phyloP scores from a whole-genome alignment of 2,113 vertebrate genomes.

The Pao palembangensis region DNA sequence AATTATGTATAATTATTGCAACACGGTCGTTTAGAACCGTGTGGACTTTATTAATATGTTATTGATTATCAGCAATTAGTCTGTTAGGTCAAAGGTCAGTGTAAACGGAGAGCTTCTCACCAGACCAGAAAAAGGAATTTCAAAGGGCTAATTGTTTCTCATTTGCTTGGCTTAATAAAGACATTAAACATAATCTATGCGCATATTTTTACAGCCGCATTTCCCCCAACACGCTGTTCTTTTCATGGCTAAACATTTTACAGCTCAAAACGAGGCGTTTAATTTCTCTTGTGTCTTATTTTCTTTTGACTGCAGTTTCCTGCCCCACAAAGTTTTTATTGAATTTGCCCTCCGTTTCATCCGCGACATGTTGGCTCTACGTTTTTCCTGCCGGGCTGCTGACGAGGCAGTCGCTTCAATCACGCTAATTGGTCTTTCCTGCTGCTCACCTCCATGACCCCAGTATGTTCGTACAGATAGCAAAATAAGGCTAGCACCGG shows the following conservation, averaged over 20 bases:
- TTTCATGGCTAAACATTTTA: slow-evolving; percentile 3
- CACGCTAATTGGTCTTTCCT: slow-evolving; percentile 78
- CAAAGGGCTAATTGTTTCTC: neutral
- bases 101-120: too few species aligned
- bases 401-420: slow-evolving; percentile 71
- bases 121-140: too few species aligned
- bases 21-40: too few species aligned
- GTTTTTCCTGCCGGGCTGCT: slow-evolving; percentile 66
- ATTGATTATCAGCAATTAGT: too few species aligned
- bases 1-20: too few species aligned
- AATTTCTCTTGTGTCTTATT: neutral
- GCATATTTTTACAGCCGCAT: slow-evolving; percentile 2
- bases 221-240: neutral
- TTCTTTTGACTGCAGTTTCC: slow-evolving; percentile 3
- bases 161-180: neutral
- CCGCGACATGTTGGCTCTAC: slow-evolving; percentile 41
- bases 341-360: slow-evolving; percentile 54
- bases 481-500: slow-evolving; percentile 74
- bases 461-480: slow-evolving; percentile 75
- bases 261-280: neutral
- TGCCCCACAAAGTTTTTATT: slow-evolving; percentile 43
- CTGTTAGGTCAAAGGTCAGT: too few species aligned
- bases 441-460: slow-evolving; percentile 75
- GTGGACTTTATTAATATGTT: too few species aligned
- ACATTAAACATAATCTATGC: neutral